phyloP scores from a whole-genome alignment of 2,797 vertebrate species.

The Tiaroga cobitis region DNA sequence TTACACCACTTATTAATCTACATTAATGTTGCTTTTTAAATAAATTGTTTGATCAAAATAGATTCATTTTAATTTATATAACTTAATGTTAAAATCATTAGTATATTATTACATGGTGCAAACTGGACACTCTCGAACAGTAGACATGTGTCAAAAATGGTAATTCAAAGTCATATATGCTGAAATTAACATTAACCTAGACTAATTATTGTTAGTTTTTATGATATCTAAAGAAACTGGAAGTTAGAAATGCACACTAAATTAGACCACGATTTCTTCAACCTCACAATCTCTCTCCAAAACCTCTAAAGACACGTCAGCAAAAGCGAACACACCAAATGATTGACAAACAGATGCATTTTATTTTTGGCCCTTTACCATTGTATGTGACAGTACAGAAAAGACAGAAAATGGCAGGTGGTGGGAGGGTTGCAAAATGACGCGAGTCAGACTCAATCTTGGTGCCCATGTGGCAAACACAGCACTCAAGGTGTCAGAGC shows the following conservation, averaged over 20 bases:
- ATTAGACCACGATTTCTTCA: neutral
- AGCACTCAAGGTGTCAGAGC: slow-evolving; percentile 4
- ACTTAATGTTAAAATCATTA: too few relatives aligned
- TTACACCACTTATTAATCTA: too few relatives aligned
- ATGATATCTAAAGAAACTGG: neutral
- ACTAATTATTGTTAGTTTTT: neutral
- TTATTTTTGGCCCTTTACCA: neutral
- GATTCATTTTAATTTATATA: too few relatives aligned
- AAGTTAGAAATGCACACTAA: neutral
- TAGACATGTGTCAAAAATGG: too few relatives aligned
- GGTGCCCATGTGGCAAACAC: neutral
- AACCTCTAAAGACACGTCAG: neutral
- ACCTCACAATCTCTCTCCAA: neutral
- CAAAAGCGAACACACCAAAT: neutral
- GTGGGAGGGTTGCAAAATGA: slow-evolving; percentile 7
- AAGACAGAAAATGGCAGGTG: neutral
- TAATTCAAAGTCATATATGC: too few relatives aligned
- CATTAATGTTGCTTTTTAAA: too few relatives aligned
- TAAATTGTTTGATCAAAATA: too few relatives aligned
- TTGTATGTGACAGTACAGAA: neutral
- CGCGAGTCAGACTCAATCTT: neutral
- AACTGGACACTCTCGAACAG: too few relatives aligned
- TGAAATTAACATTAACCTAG: too few relatives aligned
- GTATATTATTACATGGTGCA: too few relatives aligned
- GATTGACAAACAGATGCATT: neutral